phyloP scores from a whole-genome alignment of 2,888 invertebrate species.

The Pediacus dermestoides region DNA sequence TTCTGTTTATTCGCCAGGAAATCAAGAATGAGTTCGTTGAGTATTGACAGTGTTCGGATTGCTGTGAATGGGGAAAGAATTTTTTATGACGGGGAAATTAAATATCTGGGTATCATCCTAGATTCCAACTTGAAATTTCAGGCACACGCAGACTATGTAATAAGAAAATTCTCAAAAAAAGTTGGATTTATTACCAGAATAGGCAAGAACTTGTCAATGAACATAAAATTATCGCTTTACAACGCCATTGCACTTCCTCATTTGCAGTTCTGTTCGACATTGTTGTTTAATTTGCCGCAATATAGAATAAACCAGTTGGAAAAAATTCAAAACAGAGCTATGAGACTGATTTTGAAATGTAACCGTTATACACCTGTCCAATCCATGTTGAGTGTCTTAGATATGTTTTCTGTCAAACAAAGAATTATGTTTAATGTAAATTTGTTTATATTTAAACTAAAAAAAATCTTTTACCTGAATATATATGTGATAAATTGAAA shows the following conservation, averaged over 20 bases:
- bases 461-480: no score
- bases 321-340: not conserved
- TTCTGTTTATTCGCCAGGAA: not conserved
- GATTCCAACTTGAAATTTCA: not conserved
- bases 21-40: not conserved
- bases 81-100: not conserved
- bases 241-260: not conserved
- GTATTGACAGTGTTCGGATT: not conserved
- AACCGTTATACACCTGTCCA: not conserved
- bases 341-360: constrained; percentile 3
- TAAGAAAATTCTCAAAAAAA: constrained; percentile 3
- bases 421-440: not conserved
- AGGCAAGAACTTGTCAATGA: not conserved
- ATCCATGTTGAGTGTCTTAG: constrained; percentile 1
- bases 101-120: constrained; percentile 2
- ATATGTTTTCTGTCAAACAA: constrained; percentile 1
- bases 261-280: not conserved
- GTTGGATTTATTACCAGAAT: not conserved
- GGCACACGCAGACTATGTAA: not conserved
- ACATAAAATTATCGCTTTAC: not conserved
- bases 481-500: no score
- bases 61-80: not conserved
- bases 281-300: not conserved
- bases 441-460: no score
- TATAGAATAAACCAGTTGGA: not conserved